A percentile compares a stretch with the other conserved stretches of the same genome.
These are phyloP conservation scores for Anthoscopus minutus DNA, from an alignment of 2,113 vertebrate species.

Conservation along the genomic window DNA sequence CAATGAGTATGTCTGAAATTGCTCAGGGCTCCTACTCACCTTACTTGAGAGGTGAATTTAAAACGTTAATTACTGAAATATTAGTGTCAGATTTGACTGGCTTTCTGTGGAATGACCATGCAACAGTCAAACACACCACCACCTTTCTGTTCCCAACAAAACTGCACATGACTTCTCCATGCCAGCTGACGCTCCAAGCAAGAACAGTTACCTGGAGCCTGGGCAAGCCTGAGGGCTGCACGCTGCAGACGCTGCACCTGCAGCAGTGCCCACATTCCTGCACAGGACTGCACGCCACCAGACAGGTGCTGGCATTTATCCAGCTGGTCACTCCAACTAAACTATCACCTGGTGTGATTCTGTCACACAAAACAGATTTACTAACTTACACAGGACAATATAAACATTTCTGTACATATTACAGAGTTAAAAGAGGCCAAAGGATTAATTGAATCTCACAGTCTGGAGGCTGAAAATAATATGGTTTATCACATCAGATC, in stretches of 20 bases:
- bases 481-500: neutral
- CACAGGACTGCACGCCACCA: neutral
- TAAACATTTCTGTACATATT: neutral
- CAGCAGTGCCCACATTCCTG: neutral
- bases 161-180: neutral
- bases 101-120: neutral
- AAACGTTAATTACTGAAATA: neutral
- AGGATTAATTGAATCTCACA: neutral
- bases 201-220: neutral
- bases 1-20: neutral
- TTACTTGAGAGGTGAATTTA: neutral
- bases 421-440: neutral
- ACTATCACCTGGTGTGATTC: neutral
- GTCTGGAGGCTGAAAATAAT: neutral
- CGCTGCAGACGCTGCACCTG: fast-evolving
- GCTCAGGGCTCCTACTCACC: neutral
- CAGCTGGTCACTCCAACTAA: neutral
- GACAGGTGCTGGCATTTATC: neutral
- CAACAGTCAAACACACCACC: neutral
- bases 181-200: neutral
- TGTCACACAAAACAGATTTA: neutral
- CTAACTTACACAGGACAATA: neutral
- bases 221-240: neutral
- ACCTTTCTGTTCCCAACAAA: neutral
- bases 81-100: neutral